phyloP scores from a whole-genome alignment of 1,140 invertebrate species.

The Trachymyrmex cornetzi region DNA sequence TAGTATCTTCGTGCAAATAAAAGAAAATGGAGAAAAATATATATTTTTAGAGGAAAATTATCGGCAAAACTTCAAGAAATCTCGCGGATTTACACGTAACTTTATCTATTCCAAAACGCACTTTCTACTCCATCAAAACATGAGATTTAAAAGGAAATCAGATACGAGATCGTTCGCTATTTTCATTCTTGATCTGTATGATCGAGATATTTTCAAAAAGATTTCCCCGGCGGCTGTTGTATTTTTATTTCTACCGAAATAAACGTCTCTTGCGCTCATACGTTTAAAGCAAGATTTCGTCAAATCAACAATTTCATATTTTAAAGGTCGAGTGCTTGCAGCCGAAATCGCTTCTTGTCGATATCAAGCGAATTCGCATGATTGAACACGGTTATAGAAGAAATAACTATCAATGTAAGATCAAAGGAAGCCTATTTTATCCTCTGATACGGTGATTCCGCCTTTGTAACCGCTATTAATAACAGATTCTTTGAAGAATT shows the following conservation, averaged over 20 bases:
- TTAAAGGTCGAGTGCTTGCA: conserved; percentile 36
- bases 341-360: conserved; percentile 21
- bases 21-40: background rate
- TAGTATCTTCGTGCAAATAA: background rate
- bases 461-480: conserved; percentile 17
- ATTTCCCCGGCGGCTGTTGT: background rate
- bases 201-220: conserved; percentile 8
- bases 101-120: conserved; percentile 7
- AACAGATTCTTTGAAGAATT: background rate
- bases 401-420: conserved; percentile 36
- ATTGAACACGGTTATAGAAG: conserved; percentile 9
- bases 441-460: background rate
- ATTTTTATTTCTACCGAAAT: conserved; percentile 49
- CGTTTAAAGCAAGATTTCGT: conserved; percentile 20
- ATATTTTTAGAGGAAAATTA: background rate
- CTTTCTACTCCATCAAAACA: background rate
- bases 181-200: conserved; percentile 23
- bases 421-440: conserved; percentile 27
- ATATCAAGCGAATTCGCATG: conserved; percentile 23
- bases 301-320: conserved; percentile 24
- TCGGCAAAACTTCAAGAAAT: background rate
- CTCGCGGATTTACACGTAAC: background rate
- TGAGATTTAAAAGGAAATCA: background rate
- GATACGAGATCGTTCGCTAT: conserved; percentile 13
- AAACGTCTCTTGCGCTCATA: conserved; percentile 5